These are phyloP conservation scores for Sarcophaga subvicina DNA, from an alignment of 2,888 invertebrate genomes.

Conservation along the genomic window DNA sequence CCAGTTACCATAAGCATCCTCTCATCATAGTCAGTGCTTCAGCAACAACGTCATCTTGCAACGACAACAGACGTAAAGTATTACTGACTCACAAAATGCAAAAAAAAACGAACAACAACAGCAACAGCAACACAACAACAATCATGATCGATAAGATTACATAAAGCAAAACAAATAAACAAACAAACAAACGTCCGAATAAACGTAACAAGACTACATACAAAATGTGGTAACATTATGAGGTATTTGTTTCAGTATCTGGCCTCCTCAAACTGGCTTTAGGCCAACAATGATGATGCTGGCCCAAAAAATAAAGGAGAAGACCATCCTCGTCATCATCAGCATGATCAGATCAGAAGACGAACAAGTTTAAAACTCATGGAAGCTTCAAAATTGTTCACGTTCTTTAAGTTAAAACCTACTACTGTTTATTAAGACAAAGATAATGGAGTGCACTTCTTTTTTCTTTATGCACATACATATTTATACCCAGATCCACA, in stretches of 20 bases:
- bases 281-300: neutral
- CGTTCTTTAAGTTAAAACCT: conserved; percentile 78
- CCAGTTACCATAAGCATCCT: neutral
- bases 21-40: neutral
- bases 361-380: conserved; percentile 73
- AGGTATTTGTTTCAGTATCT: conserved; percentile 55
- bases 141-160: conserved; percentile 57
- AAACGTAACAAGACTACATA: neutral
- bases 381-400: conserved; percentile 78
- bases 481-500: no score
- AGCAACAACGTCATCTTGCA: conserved; percentile 44
- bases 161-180: conserved; percentile 42
- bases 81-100: conserved; percentile 55
- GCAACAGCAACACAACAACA: conserved; percentile 24
- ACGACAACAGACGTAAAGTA: conserved; percentile 26
- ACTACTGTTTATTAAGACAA: conserved; percentile 67
- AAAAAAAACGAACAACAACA: conserved; percentile 24
- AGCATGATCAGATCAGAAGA: conserved; percentile 4
- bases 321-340: neutral
- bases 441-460: conserved; percentile 34
- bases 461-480: no score
- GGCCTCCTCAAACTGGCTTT: conserved; percentile 22
- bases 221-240: conserved; percentile 57
- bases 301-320: neutral
- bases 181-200: conserved; percentile 16